A percentile compares a stretch with the other conserved stretches of the same genome.
Conservation (phyloP, 2,797 vertebrate genomes). For the Sternarchorhynchus goeldii region DNA sequence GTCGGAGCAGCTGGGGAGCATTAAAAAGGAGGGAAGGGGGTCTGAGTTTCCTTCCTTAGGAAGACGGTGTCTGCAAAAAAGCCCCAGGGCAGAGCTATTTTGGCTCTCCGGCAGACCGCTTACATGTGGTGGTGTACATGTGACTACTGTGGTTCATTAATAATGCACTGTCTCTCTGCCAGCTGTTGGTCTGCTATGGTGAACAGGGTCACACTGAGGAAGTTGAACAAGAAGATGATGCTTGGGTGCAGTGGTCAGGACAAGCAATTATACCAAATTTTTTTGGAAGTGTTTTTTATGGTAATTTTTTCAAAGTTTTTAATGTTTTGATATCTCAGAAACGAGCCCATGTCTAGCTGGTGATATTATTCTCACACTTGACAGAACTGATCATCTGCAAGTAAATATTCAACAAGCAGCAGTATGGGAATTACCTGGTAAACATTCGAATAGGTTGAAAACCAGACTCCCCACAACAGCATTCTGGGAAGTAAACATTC, state of each 20-base stretch:
- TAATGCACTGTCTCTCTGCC: constrained; percentile 50
- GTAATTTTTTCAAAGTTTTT: too few relatives aligned
- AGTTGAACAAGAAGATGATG: constrained; percentile 27
- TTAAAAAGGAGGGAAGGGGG: constrained; percentile 58
- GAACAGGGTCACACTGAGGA: constrained; percentile 33
- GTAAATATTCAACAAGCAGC: too few relatives aligned
- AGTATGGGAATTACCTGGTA: too few relatives aligned
- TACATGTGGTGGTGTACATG: constrained; percentile 56
- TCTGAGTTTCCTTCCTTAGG: constrained; percentile 61
- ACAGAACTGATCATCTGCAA: too few relatives aligned
- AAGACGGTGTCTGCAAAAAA: constrained; percentile 53
- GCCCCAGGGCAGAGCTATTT: constrained; percentile 57
- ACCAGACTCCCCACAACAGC: too few relatives aligned
- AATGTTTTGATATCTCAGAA: too few relatives aligned
- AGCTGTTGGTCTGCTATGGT: constrained; percentile 45
- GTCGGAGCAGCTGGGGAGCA: constrained; percentile 59
- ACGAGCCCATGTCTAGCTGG: too few relatives aligned
- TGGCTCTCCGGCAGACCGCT: constrained; percentile 50
- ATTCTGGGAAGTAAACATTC: too few relatives aligned
- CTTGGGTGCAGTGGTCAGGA: constrained; percentile 42
- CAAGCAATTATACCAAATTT: constrained; percentile 7
- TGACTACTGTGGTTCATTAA: constrained; percentile 55
- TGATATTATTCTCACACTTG: too few relatives aligned
- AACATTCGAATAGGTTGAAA: too few relatives aligned
- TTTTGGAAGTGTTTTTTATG: too few relatives aligned